These are phyloP conservation scores for Sinosuthora webbiana DNA, from an alignment of 2,113 vertebrate genomes.

Conservation along the genomic window DNA sequence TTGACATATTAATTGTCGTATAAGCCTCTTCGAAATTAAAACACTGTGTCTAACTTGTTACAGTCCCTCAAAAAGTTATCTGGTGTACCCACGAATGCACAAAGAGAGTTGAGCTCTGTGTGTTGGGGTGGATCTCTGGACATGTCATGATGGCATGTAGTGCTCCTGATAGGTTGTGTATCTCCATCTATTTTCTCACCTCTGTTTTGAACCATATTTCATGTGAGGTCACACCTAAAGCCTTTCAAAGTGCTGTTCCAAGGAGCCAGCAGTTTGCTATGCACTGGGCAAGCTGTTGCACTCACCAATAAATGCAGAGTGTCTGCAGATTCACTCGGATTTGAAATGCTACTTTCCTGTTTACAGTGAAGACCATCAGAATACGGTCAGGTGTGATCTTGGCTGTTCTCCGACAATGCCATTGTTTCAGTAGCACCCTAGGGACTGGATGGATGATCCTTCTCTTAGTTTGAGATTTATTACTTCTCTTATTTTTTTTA, in stretches of 20 bases:
- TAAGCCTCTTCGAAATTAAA: not conserved
- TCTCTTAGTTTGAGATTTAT: not conserved
- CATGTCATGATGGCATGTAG: accelerated
- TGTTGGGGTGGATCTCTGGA: not conserved
- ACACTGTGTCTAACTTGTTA: not conserved
- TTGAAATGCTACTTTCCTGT: not conserved
- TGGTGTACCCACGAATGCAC: accelerated
- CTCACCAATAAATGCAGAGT: not conserved
- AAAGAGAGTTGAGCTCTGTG: not conserved
- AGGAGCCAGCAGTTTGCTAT: not conserved
- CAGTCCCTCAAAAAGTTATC: not conserved
- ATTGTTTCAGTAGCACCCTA: not conserved
- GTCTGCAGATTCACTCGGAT: not conserved
- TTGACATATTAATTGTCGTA: not conserved
- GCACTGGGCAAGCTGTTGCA: not conserved
- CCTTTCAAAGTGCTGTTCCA: not conserved
- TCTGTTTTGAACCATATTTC: not conserved
- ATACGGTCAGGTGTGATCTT: not conserved
- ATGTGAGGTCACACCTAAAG: not conserved
- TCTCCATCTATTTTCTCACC: not conserved
- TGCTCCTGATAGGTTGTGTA: not conserved
- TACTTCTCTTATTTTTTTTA: not conserved
- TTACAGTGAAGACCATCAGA: not conserved
- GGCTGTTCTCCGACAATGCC: not conserved
- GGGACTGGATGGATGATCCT: not conserved